phyloP scores from a whole-genome alignment of 2,797 vertebrate genomes.

The Setipinna tenuifilis region DNA sequence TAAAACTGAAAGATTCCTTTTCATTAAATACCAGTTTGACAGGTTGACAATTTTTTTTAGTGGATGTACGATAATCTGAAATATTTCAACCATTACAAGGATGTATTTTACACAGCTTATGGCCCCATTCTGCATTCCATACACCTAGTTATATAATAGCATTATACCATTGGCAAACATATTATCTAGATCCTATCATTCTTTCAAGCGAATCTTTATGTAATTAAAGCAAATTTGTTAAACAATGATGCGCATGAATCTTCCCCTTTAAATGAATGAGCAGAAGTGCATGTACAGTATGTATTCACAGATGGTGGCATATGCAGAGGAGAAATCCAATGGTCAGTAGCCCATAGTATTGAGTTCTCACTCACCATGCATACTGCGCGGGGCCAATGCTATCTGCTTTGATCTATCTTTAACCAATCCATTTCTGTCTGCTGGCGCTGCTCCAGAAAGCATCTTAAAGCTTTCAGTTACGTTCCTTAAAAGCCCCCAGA shows the following conservation, averaged over 20 bases:
- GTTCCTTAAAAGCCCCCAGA: conserved; percentile 39
- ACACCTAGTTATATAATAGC: neutral
- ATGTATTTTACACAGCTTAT: conserved; percentile 52
- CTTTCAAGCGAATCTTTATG: neutral
- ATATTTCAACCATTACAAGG: conserved; percentile 42
- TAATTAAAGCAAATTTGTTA: neutral
- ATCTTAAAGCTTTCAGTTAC: conserved; percentile 53
- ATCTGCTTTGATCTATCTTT: conserved; percentile 65
- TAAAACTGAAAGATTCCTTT: too few relatives aligned
- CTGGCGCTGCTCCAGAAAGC: conserved; percentile 54
- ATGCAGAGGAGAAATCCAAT: conserved; percentile 6
- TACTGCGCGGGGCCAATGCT: conserved; percentile 58
- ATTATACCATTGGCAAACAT: neutral
- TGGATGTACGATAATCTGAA: too few relatives aligned
- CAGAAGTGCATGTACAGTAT: neutral
- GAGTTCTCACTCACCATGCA: conserved; percentile 20
- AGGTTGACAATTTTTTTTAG: neutral
- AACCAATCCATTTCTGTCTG: conserved; percentile 53
- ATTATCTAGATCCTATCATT: neutral
- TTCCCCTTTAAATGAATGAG: neutral
- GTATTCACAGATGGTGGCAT: conserved; percentile 22
- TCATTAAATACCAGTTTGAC: neutral
- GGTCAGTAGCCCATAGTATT: conserved; percentile 23
- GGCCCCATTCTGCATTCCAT: conserved; percentile 37
- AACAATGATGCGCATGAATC: neutral